Evolutionary conservation across 2,113 vertebrate genomes (phyloP).

Genomic region (Menura novaehollandiae): DNA sequence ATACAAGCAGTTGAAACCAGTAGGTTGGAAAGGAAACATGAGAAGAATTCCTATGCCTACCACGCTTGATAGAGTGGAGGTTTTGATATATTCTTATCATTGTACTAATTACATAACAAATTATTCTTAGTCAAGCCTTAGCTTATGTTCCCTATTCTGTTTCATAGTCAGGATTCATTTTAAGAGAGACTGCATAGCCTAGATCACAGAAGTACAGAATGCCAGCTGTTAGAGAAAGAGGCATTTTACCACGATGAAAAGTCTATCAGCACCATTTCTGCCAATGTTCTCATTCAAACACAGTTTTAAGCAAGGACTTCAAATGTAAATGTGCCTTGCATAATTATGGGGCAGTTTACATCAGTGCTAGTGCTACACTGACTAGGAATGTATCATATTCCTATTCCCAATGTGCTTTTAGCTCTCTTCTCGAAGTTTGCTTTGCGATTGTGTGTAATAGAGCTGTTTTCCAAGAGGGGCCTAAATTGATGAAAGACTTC

Average conservation of each 20-base stretch:
- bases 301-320: not conserved
- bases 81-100: not conserved
- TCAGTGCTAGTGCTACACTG: not conserved
- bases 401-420: not conserved
- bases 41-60: not conserved
- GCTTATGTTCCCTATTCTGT: not conserved
- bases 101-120: conserved; percentile 20
- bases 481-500: not conserved
- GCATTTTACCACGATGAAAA: not conserved
- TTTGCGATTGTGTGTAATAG: not conserved
- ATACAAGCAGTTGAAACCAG: not conserved
- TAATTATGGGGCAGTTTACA: not conserved
- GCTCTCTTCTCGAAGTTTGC: not conserved
- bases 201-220: not conserved
- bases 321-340: not conserved
- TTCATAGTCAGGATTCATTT: not conserved
- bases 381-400: not conserved
- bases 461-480: not conserved
- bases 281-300: not conserved
- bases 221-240: not conserved
- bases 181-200: not conserved
- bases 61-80: not conserved
- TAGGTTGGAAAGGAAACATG: not conserved
- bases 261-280: not conserved
- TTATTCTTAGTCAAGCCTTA: conserved; percentile 19